These are phyloP conservation scores for Trichopria drosophilae DNA, from an alignment of 2,888 invertebrate species.

Conservation along the genomic window DNA sequence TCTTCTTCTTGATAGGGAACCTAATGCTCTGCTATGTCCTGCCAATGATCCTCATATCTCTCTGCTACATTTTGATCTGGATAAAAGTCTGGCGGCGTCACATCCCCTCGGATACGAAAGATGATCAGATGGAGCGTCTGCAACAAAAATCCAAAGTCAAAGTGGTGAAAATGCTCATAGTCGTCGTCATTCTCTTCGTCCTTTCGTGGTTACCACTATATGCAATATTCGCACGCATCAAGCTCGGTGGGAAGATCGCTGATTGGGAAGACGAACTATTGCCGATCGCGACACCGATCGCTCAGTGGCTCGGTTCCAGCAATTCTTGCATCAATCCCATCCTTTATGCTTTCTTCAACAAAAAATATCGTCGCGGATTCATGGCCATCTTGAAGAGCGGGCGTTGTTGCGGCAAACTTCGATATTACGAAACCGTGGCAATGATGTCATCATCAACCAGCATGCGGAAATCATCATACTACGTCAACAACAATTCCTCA, in stretches of 20 bases:
- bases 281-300: constrained; percentile 81
- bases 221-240: constrained; percentile 83
- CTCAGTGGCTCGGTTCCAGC: constrained; percentile 90
- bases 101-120: constrained; percentile 89
- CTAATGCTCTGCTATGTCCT: constrained; percentile 87
- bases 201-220: constrained; percentile 92
- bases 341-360: constrained; percentile 92
- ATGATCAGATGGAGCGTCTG: constrained; percentile 88
- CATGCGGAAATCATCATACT: constrained; percentile 82
- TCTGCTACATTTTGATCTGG: constrained; percentile 92
- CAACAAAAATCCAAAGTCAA: constrained; percentile 93
- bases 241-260: constrained; percentile 71
- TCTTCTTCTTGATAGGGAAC: constrained; percentile 88
- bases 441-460: constrained; percentile 84
- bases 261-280: constrained; percentile 80
- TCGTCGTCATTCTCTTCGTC: constrained; percentile 90
- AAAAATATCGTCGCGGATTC: constrained; percentile 89
- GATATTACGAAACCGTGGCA: constrained; percentile 85
- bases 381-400: constrained; percentile 84
- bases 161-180: constrained; percentile 92
- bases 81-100: constrained; percentile 85
- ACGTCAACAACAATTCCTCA: constrained; percentile 68
- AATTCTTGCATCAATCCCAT: constrained; percentile 96
- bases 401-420: constrained; percentile 80
- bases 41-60: constrained; percentile 86